Percentiles rank a stretch among this genome's conserved stretches.
These are phyloP conservation scores for Lasioglossum vierecki DNA, from an alignment of 2,888 invertebrate genomes.

Conservation along the genomic window DNA sequence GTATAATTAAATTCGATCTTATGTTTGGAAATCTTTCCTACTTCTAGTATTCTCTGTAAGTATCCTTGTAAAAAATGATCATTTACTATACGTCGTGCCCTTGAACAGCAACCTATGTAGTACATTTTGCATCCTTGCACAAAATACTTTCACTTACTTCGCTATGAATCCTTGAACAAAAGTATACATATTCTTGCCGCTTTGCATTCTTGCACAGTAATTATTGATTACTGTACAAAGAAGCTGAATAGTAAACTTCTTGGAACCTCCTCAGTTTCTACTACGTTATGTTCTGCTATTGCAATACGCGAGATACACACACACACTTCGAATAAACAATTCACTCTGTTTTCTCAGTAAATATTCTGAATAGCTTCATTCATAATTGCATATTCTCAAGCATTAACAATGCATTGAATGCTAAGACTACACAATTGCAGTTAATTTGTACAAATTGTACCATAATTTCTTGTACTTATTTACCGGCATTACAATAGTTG, in stretches of 20 bases:
- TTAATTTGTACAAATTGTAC: background rate
- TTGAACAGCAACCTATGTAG: background rate
- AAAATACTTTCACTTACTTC: conserved; percentile 3
- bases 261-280: background rate
- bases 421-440: background rate
- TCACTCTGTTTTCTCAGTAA: background rate
- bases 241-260: background rate
- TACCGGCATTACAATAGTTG: background rate
- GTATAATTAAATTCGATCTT: background rate
- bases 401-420: background rate
- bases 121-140: background rate
- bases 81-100: background rate
- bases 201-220: background rate
- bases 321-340: background rate
- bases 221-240: background rate
- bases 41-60: background rate
- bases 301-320: background rate
- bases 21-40: background rate
- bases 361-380: background rate
- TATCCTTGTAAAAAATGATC: no score
- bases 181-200: background rate
- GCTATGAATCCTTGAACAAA: background rate
- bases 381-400: background rate
- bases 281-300: background rate
- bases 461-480: background rate